These are phyloP conservation scores for Achlya flavicornis DNA, from an alignment of 2,888 invertebrate species.

Conservation along the genomic window DNA sequence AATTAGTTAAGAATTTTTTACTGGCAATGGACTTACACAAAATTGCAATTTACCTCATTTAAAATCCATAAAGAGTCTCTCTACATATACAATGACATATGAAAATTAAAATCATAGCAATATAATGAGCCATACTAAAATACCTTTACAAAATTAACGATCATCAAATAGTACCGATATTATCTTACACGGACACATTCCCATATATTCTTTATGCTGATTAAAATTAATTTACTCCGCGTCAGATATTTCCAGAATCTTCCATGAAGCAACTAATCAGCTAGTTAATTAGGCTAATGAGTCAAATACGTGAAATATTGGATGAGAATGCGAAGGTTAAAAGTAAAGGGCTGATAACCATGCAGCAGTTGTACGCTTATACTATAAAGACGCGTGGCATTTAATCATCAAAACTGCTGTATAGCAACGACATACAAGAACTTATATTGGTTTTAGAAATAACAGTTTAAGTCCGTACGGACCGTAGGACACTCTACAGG, in stretches of 20 bases:
- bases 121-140: neutral
- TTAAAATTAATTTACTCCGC: neutral
- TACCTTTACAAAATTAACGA: no score
- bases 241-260: slow-evolving; percentile 2
- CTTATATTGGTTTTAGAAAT: no score
- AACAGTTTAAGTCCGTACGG: no score
- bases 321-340: slow-evolving; percentile 59
- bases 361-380: slow-evolving; percentile 9
- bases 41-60: no score
- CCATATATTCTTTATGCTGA: neutral
- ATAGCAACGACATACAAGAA: neutral
- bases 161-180: neutral
- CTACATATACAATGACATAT: no score
- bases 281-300: slow-evolving; percentile 51
- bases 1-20: neutral
- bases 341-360: slow-evolving; percentile 52
- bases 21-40: neutral
- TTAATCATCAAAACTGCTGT: neutral
- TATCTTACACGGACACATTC: neutral
- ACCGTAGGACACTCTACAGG: no score
- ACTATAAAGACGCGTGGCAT: neutral
- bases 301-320: slow-evolving; percentile 34
- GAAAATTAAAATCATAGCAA: no score
- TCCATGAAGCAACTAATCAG: slow-evolving; percentile 26
- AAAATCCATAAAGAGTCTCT: no score